Percentiles rank a stretch among this genome's conserved stretches.
These are phyloP conservation scores for Syrmaticus mikado DNA, from an alignment of 2,113 vertebrate species.

Conservation along the genomic window DNA sequence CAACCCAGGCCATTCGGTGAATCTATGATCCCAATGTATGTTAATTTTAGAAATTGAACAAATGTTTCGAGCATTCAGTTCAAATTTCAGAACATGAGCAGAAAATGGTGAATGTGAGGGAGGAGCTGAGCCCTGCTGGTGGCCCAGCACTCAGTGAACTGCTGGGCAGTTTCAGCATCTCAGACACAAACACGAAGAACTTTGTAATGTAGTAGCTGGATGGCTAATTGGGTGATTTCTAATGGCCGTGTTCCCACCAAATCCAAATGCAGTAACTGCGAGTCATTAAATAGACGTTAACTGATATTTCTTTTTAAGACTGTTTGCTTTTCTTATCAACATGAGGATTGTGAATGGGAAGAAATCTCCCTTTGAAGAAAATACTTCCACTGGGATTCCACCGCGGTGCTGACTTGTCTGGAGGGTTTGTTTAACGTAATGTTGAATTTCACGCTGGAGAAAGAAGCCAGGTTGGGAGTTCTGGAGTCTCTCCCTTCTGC, in stretches of 20 bases:
- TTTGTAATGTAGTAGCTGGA: accelerated
- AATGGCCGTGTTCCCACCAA: neutral
- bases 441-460: neutral
- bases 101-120: neutral
- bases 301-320: neutral
- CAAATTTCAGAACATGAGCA: neutral
- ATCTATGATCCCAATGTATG: too few relatives aligned
- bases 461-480: neutral
- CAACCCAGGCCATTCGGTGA: too few relatives aligned
- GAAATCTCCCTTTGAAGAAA: neutral
- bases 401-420: neutral
- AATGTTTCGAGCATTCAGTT: neutral
- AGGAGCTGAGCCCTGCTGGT: neutral
- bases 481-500: neutral
- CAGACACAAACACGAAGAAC: neutral
- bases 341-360: constrained; percentile 2
- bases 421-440: neutral
- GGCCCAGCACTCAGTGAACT: neutral
- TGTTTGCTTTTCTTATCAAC: constrained; percentile 32
- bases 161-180: neutral
- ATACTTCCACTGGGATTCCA: neutral
- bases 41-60: neutral
- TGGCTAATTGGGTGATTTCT: neutral
- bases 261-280: neutral
- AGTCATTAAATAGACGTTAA: neutral